Percentiles rank a stretch among this genome's conserved stretches.
Conservation (phyloP, 1,140 invertebrate genomes). For the Lordiphosa clarofinis region DNA sequence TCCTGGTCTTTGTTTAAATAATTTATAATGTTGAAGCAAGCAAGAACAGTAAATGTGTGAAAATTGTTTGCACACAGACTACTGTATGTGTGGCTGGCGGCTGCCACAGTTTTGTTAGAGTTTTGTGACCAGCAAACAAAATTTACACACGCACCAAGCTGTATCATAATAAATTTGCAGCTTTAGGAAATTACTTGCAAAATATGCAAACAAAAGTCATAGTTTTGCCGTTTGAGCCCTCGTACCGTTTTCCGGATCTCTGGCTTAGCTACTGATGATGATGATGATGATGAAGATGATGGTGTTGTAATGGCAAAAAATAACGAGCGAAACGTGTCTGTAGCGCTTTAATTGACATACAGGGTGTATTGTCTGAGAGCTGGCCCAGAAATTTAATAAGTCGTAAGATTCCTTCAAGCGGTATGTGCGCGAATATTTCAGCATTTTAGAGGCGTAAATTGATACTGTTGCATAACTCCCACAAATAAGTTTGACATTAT, state of each 20-base stretch:
- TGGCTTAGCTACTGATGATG: constrained; percentile 1
- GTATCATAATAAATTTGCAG: constrained; percentile 58
- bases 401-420: too few relatives aligned
- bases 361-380: constrained; percentile 23
- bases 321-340: constrained; percentile 53
- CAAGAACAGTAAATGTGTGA: constrained; percentile 54
- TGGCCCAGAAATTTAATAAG: neutral
- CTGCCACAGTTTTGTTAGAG: constrained; percentile 22
- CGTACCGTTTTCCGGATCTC: too few relatives aligned
- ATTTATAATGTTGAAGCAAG: constrained; percentile 48
- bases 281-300: constrained; percentile 21
- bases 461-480: too few relatives aligned
- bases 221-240: constrained; percentile 9
- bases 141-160: constrained; percentile 46
- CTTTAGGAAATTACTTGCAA: constrained; percentile 49
- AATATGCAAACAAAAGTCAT: constrained; percentile 41
- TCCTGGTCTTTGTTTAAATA: constrained; percentile 46
- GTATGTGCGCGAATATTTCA: too few relatives aligned
- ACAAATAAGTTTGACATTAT: too few relatives aligned
- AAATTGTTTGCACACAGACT: constrained; percentile 38
- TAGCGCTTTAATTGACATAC: constrained; percentile 59
- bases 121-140: constrained; percentile 5
- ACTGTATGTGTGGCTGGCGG: neutral
- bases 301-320: constrained; percentile 33
- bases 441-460: too few relatives aligned